These are phyloP conservation scores for Pangasius krempfi DNA, from an alignment of 2,797 vertebrate species.

Conservation along the genomic window DNA sequence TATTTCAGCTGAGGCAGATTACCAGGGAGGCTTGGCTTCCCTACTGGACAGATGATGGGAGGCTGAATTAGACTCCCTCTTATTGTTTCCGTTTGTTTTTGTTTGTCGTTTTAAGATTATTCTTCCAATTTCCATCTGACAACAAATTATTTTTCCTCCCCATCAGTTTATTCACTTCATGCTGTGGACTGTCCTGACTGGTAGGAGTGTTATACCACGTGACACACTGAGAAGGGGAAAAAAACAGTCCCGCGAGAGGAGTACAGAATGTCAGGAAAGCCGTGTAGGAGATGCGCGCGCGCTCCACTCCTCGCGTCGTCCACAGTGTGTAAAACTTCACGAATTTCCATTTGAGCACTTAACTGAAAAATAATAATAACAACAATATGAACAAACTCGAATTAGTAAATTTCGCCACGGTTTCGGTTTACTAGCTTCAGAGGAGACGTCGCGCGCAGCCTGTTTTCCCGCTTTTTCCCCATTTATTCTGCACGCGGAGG, in stretches of 20 bases:
- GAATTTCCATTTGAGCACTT: not conserved
- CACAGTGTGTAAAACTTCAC: not conserved
- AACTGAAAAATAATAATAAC: not conserved
- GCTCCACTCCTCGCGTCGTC: not conserved
- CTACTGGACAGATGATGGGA: not conserved
- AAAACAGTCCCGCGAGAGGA: not conserved
- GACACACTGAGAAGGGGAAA: not conserved
- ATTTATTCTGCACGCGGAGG: not conserved
- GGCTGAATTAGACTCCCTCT: not conserved
- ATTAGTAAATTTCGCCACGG: not conserved
- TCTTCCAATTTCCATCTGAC: too few species aligned
- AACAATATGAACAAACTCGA: not conserved
- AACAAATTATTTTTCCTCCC: not conserved
- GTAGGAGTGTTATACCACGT: conserved; percentile 4
- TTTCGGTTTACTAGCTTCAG: not conserved
- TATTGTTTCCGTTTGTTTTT: not conserved
- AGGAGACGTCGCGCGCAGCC: conserved; percentile 5
- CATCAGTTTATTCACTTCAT: not conserved
- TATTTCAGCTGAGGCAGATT: not conserved
- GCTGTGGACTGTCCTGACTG: not conserved
- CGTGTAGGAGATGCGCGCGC: not conserved
- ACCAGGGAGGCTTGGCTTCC: not conserved
- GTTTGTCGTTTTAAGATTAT: too few species aligned
- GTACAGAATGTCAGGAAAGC: not conserved
- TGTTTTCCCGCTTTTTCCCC: not conserved